A percentile compares a stretch with the other conserved stretches of the same genome.
Conservation (phyloP, 2,888 invertebrate genomes). For the Neoaliturus tenellus region DNA sequence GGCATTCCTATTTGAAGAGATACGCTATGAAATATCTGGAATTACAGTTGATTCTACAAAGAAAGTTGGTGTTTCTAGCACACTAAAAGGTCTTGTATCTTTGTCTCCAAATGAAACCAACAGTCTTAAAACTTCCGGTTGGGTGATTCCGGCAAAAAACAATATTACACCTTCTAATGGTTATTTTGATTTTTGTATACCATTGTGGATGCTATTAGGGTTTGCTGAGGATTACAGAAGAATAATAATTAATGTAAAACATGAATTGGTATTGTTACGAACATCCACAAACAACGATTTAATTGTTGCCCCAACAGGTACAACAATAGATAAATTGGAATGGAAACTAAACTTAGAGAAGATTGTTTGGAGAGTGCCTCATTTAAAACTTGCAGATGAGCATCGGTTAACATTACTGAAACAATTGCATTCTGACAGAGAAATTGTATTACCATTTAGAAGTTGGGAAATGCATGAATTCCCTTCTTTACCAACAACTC, state of each 20-base stretch:
- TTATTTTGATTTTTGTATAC: constrained; percentile 67
- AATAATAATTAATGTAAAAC: constrained; percentile 70
- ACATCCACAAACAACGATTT: constrained; percentile 68
- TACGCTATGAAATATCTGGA: constrained; percentile 55
- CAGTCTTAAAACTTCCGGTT: background rate
- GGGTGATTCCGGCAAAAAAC: background rate
- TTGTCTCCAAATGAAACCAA: constrained; percentile 9
- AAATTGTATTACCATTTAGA: constrained; percentile 66
- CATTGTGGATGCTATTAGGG: constrained; percentile 69
- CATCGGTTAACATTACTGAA: constrained; percentile 65
- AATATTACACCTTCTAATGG: constrained; percentile 58
- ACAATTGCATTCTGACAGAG: constrained; percentile 41
- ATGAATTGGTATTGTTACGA: constrained; percentile 69
- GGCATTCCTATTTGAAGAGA: constrained; percentile 59
- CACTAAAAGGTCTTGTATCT: constrained; percentile 49
- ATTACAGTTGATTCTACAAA: constrained; percentile 55
- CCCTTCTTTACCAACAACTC: constrained; percentile 69
- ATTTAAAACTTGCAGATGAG: constrained; percentile 64
- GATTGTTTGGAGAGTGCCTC: constrained; percentile 65
- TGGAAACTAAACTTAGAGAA: constrained; percentile 61
- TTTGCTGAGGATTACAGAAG: constrained; percentile 71
- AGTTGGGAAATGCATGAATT: constrained; percentile 71
- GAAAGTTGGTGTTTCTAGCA: constrained; percentile 50
- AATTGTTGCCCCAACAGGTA: constrained; percentile 56
- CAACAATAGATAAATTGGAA: constrained; percentile 49